phyloP scores from a whole-genome alignment of 2,888 invertebrate genomes.

The Harpalus rubripes region DNA sequence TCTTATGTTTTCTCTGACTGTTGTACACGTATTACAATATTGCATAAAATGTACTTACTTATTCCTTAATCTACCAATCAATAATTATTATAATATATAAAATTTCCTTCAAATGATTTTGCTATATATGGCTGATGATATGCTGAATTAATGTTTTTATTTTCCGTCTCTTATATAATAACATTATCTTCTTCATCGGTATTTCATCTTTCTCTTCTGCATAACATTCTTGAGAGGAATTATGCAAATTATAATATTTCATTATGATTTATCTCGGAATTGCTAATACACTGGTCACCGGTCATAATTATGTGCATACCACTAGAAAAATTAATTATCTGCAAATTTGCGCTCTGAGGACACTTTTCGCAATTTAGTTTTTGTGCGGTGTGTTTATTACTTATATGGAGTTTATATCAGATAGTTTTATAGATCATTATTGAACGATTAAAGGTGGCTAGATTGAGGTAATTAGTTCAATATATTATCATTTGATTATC shows the following conservation, averaged over 20 bases:
- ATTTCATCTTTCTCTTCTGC: slow-evolving; percentile 16
- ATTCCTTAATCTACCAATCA: too few relatives aligned
- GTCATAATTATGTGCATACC: slow-evolving; percentile 49
- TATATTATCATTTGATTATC: too few relatives aligned
- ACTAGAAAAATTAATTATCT: slow-evolving; percentile 57
- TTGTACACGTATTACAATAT: too few relatives aligned
- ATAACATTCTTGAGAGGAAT: slow-evolving; percentile 50
- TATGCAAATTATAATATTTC: slow-evolving; percentile 62
- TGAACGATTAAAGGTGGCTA: too few relatives aligned
- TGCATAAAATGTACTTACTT: too few relatives aligned
- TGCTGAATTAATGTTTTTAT: neutral
- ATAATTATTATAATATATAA: neutral
- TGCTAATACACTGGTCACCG: slow-evolving; percentile 40
- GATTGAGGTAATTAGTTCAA: too few relatives aligned
- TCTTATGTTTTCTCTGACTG: too few relatives aligned
- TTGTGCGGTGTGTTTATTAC: slow-evolving; percentile 3
- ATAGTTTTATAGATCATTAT: neutral
- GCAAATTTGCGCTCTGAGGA: slow-evolving; percentile 10
- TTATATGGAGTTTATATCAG: neutral
- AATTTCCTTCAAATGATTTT: neutral
- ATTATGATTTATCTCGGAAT: slow-evolving; percentile 51
- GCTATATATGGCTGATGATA: neutral
- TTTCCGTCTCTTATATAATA: neutral
- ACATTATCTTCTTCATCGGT: neutral
- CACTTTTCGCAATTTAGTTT: slow-evolving; percentile 27